phyloP scores from a whole-genome alignment of 2,797 vertebrate species.

The Danio aesculapii region DNA sequence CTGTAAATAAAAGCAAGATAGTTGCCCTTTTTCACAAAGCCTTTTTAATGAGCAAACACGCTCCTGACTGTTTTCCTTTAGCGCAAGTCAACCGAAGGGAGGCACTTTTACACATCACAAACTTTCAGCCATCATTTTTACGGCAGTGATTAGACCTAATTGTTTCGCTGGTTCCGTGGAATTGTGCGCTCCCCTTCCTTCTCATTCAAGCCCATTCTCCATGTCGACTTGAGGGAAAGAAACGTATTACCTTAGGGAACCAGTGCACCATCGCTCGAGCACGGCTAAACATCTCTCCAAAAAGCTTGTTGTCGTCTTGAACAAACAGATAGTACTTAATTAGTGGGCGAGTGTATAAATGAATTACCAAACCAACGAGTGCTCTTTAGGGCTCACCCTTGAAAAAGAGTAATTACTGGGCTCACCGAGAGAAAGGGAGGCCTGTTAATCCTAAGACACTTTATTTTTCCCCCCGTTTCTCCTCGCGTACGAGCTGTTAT shows the following conservation, averaged over 20 bases:
- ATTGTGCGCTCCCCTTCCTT: slow-evolving; percentile 32
- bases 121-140: slow-evolving; percentile 37
- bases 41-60: slow-evolving; percentile 36
- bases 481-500: slow-evolving; percentile 34
- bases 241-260: slow-evolving; percentile 27
- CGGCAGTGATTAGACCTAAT: slow-evolving; percentile 50
- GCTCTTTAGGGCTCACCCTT: slow-evolving; percentile 45
- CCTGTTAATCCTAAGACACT: slow-evolving; percentile 51
- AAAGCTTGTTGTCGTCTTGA: slow-evolving; percentile 22
- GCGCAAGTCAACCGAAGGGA: slow-evolving; percentile 4
- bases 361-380: slow-evolving; percentile 41
- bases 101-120: slow-evolving; percentile 45
- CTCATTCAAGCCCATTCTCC: slow-evolving; percentile 11
- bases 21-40: slow-evolving; percentile 52
- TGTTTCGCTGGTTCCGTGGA: slow-evolving; percentile 46
- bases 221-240: not conserved
- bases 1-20: slow-evolving; percentile 61
- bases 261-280: not conserved
- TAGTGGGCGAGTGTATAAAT: slow-evolving; percentile 41
- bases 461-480: slow-evolving; percentile 26
- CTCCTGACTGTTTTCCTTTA: slow-evolving; percentile 23
- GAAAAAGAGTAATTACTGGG: slow-evolving; percentile 55
- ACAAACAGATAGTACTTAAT: slow-evolving; percentile 51
- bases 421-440: slow-evolving; percentile 1
- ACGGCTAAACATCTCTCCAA: slow-evolving; percentile 8